A percentile compares a stretch with the other conserved stretches of the same genome.
Conservation (phyloP, 2,888 invertebrate species). For the Trissolcus japonicus region DNA sequence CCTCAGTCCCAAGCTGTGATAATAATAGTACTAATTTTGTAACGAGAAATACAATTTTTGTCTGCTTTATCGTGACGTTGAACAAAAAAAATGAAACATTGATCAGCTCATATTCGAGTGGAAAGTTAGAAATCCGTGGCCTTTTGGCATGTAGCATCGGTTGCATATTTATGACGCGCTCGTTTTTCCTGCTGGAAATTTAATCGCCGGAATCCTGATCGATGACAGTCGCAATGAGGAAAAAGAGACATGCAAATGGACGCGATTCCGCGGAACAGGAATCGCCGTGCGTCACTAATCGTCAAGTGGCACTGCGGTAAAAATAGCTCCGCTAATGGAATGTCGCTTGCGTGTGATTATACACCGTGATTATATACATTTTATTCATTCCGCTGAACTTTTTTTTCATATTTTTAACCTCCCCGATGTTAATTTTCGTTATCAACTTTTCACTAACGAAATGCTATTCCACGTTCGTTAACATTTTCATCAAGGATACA, state of each 20-base stretch:
- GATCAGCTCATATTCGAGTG: neutral
- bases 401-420: neutral
- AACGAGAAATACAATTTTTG: no score
- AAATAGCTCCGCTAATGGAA: conserved; percentile 15
- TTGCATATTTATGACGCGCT: conserved; percentile 7
- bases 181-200: conserved; percentile 5
- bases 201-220: conserved; percentile 10
- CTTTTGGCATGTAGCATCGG: neutral
- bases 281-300: conserved; percentile 19
- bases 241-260: conserved; percentile 7
- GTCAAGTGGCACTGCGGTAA: conserved; percentile 14
- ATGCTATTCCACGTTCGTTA: no score
- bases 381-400: neutral
- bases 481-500: no score
- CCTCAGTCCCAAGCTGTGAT: no score
- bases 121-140: conserved; percentile 5
- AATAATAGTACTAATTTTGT: no score
- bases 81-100: no score
- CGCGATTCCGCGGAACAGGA: conserved; percentile 8
- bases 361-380: neutral
- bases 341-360: conserved; percentile 1
- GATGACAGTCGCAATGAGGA: conserved; percentile 11
- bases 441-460: no score
- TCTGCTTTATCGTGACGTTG: no score
- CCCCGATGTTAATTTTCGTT: no score